Percentiles rank a stretch among this genome's conserved stretches.
These are phyloP conservation scores for Sphaerophoria taeniata DNA, from an alignment of 2,888 invertebrate genomes.

Conservation along the genomic window DNA sequence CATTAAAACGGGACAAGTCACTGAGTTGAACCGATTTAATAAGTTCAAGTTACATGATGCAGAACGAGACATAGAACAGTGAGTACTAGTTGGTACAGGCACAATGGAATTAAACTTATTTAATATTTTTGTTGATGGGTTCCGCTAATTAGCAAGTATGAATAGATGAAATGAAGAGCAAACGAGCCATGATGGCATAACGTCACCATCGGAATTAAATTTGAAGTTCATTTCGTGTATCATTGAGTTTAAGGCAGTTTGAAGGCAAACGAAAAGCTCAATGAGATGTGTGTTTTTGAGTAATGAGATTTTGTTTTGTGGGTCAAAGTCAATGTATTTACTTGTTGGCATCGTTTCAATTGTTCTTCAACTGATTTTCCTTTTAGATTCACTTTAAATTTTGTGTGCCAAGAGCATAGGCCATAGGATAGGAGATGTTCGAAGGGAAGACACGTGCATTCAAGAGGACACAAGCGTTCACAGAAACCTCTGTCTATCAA, in stretches of 20 bases:
- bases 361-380: slow-evolving; percentile 6
- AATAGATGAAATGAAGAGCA: slow-evolving; percentile 13
- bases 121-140: slow-evolving; percentile 38
- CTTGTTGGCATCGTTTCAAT: slow-evolving; percentile 55
- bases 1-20: slow-evolving; percentile 51
- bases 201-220: slow-evolving; percentile 34
- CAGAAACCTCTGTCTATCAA: too few relatives aligned
- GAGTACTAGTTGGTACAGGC: background rate
- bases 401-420: too few relatives aligned
- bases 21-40: slow-evolving; percentile 61
- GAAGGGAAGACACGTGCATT: too few relatives aligned
- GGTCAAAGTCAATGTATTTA: slow-evolving; percentile 67
- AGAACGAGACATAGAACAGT: background rate
- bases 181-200: slow-evolving; percentile 8
- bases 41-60: slow-evolving; percentile 19
- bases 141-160: slow-evolving; percentile 40
- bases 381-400: slow-evolving; percentile 4
- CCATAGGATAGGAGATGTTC: too few relatives aligned
- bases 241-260: slow-evolving; percentile 18
- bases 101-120: slow-evolving; percentile 38
- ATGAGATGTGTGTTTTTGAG: slow-evolving; percentile 1
- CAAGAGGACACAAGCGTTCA: too few relatives aligned
- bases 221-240: slow-evolving; percentile 20
- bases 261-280: background rate
- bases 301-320: slow-evolving; percentile 45